These are phyloP conservation scores for Pseudorhombus dupliciocellatus DNA, from an alignment of 2,113 vertebrate genomes.

Conservation along the genomic window DNA sequence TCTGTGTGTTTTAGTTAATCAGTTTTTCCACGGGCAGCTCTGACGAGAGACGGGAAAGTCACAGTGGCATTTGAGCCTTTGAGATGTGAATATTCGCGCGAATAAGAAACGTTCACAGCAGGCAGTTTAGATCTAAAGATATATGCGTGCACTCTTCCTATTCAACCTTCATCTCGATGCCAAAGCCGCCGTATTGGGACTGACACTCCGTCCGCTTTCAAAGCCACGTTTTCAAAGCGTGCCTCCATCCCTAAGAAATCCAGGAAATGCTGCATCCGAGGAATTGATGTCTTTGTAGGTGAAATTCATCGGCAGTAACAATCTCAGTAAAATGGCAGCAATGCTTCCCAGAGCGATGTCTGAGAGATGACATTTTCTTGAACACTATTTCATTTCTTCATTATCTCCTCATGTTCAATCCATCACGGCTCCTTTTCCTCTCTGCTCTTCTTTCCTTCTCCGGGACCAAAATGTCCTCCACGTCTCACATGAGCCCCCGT, in stretches of 20 bases:
- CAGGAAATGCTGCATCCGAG: conserved; percentile 55
- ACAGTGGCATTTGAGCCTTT: conserved; percentile 23
- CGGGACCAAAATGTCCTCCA: conserved; percentile 37
- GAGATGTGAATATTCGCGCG: conserved; percentile 15
- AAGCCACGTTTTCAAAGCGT: conserved; percentile 61
- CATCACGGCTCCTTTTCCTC: conserved; percentile 47
- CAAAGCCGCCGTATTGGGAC: conserved; percentile 31
- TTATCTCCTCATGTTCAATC: conserved; percentile 68
- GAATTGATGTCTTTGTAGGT: conserved; percentile 67
- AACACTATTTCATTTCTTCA: conserved; percentile 69
- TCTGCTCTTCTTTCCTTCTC: conserved; percentile 27
- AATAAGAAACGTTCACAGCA: conserved; percentile 49
- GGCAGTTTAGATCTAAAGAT: conserved; percentile 40
- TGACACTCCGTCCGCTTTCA: conserved; percentile 52
- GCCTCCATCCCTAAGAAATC: conserved; percentile 44
- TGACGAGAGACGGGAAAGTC: conserved; percentile 11
- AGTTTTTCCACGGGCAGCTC: conserved; percentile 11
- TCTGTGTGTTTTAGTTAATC: conserved; percentile 31
- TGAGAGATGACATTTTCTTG: conserved; percentile 72
- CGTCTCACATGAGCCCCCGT: conserved; percentile 1
- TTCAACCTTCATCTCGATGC: conserved; percentile 51
- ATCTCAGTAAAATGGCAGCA: conserved; percentile 68
- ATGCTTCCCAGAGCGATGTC: conserved; percentile 60
- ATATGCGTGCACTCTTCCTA: conserved; percentile 8
- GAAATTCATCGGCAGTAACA: conserved; percentile 65